Evolutionary conservation across 2,113 vertebrate species (phyloP).

Genomic region (Macroglossus sobrinus): DNA sequence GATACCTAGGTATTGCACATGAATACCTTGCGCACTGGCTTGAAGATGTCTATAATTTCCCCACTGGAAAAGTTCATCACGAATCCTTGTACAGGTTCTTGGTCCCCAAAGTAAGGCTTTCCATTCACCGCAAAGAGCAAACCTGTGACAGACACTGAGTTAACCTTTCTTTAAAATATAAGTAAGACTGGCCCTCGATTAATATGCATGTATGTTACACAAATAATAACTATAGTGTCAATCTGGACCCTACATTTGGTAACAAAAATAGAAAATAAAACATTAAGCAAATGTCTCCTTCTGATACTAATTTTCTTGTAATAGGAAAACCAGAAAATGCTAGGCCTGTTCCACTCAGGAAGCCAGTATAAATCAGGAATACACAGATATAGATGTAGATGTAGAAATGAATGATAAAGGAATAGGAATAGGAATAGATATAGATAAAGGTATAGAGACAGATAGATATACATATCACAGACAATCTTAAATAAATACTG

Average conservation of each 20-base stretch:
- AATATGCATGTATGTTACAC: neutral
- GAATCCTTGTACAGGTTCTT: conserved; percentile 89
- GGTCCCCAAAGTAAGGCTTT: conserved; percentile 81
- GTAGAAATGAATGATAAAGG: neutral
- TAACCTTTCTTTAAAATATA: neutral
- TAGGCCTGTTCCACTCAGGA: neutral
- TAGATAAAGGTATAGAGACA: neutral
- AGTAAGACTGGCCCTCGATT: neutral
- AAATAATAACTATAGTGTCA: neutral
- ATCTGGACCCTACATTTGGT: neutral
- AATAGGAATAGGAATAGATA: neutral
- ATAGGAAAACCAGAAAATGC: neutral
- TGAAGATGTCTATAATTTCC: conserved; percentile 91
- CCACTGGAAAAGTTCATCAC: conserved; percentile 93
- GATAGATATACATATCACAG: neutral
- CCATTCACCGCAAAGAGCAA: conserved; percentile 95
- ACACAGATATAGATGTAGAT: neutral
- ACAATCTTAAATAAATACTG: neutral
- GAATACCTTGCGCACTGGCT: conserved; percentile 90
- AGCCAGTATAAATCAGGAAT: neutral
- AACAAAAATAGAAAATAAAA: neutral
- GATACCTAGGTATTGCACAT: neutral
- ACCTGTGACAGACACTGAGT: conserved; percentile 81
- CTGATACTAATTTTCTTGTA: neutral
- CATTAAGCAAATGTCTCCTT: neutral